Percentiles rank a stretch among this genome's conserved stretches.
phyloP scores from a whole-genome alignment of 2,888 invertebrate species.

The Halocaridina rubra region DNA sequence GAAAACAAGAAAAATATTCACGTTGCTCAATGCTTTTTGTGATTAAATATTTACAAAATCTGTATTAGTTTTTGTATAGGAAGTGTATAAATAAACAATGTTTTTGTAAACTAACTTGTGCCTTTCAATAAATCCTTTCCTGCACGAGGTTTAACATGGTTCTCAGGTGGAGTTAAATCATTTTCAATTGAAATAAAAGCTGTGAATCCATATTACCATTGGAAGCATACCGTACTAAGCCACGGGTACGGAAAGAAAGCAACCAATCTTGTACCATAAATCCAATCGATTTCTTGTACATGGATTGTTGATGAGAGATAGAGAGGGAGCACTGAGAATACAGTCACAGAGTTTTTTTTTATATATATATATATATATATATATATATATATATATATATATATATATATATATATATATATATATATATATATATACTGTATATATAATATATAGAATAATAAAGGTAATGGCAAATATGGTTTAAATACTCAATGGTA shows the following conservation, averaged over 20 bases:
- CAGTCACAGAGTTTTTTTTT: no score
- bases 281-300: no score
- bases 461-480: neutral
- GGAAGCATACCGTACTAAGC: no score
- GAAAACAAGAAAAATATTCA: constrained; percentile 50
- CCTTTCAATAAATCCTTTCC: constrained; percentile 6
- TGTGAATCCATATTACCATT: no score
- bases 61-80: constrained; percentile 60
- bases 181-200: no score
- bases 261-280: no score
- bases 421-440: neutral
- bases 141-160: no score
- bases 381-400: constrained; percentile 8
- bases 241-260: no score
- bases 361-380: constrained; percentile 1
- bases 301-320: no score
- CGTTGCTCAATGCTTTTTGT: constrained; percentile 61
- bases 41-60: constrained; percentile 55
- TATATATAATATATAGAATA: neutral
- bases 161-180: no score
- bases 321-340: no score
- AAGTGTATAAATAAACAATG: constrained; percentile 59
- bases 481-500: no score
- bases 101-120: constrained; percentile 49
- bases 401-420: constrained; percentile 8